Evolutionary conservation across 2,113 vertebrate species (phyloP).

Genomic region (Lepidothrix coronata): DNA sequence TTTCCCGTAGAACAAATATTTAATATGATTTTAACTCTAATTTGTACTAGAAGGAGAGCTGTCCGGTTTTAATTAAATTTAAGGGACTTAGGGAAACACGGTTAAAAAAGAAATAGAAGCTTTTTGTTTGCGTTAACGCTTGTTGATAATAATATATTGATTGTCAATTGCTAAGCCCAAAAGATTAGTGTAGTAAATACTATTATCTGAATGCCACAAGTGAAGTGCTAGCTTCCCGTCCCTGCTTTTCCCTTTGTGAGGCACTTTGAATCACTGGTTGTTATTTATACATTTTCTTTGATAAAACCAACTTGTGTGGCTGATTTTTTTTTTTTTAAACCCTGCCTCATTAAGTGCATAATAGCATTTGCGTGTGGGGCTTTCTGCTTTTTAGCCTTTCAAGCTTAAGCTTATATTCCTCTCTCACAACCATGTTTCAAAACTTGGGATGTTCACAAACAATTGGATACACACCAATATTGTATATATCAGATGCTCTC

Average conservation of each 20-base stretch:
- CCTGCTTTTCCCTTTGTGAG: slow-evolving; percentile 68
- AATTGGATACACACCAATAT: slow-evolving; percentile 65
- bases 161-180: slow-evolving; percentile 64
- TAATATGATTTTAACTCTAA: slow-evolving; percentile 65
- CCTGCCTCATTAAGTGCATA: slow-evolving; percentile 69
- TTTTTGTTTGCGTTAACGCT: slow-evolving; percentile 64
- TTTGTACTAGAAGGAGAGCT: slow-evolving; percentile 33
- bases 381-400: slow-evolving; percentile 64
- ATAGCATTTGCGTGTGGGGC: slow-evolving; percentile 64
- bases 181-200: slow-evolving; percentile 73
- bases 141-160: slow-evolving; percentile 64
- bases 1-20: slow-evolving; percentile 45
- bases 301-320: slow-evolving; percentile 72
- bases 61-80: slow-evolving; percentile 66
- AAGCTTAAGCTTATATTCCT: slow-evolving; percentile 66
- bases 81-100: slow-evolving; percentile 32
- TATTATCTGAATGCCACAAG: slow-evolving; percentile 64
- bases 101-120: slow-evolving; percentile 60
- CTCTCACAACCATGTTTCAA: slow-evolving; percentile 59
- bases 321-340: slow-evolving; percentile 64
- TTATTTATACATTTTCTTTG: slow-evolving; percentile 78
- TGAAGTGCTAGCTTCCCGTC: slow-evolving; percentile 73
- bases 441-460: slow-evolving; percentile 70
- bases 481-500: slow-evolving; percentile 53
- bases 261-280: slow-evolving; percentile 67